Evolutionary conservation across 1,140 invertebrate genomes (phyloP), one percentile per base, ranked within the genome.

Genomic region (roundworm (Caenorhabditis elegans)): DNA sequence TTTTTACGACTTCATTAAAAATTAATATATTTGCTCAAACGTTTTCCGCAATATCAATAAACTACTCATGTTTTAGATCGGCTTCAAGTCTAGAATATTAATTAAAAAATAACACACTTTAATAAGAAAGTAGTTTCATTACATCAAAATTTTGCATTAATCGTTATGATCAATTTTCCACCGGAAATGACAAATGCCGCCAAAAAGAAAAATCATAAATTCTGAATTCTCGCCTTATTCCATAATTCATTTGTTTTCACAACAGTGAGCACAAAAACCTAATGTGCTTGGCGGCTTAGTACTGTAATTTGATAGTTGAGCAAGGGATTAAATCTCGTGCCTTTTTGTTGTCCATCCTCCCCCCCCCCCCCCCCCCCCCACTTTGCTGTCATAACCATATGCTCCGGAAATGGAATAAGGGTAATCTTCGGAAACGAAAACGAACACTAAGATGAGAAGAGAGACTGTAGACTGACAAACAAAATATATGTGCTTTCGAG

Each of bases 381-480:
- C 53, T 55, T 31, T 2, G 28, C 53, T 60, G 60, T 43, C 60
- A 70, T 70, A 70, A 70, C 60, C 60, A 70, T 70, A 70, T 70
- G 60, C 22, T 70, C 60, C 60, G 60, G 60, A 70, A 70, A 70
- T 70, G 60, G 60, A n/a, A 36, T 70, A 39, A 70, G 26, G 24
- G 17, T 34, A 60, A 60, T 60, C 34, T 70, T 19, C 13, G 31
- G 22, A 34, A 60, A 60, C 19, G 10, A 53, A 53, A 53, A 26
- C n/a, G n/a, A n/a, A n/a, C n/a, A n/a, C n/a, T n/a, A n/a, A n/a
- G n/a, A n/a, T n/a, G n/a, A 43, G 5, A 15, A 43, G 39, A 43
- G 15, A 43, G 39, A 43, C n/a, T 43, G 39, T 15, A 43, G 15
- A 43, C 39, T 5, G 6, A 43, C 39, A 43, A 5, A 15, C 39